Evolutionary conservation across 2,888 invertebrate species (phyloP).

Genomic region (Aspidiotus rigidus): DNA sequence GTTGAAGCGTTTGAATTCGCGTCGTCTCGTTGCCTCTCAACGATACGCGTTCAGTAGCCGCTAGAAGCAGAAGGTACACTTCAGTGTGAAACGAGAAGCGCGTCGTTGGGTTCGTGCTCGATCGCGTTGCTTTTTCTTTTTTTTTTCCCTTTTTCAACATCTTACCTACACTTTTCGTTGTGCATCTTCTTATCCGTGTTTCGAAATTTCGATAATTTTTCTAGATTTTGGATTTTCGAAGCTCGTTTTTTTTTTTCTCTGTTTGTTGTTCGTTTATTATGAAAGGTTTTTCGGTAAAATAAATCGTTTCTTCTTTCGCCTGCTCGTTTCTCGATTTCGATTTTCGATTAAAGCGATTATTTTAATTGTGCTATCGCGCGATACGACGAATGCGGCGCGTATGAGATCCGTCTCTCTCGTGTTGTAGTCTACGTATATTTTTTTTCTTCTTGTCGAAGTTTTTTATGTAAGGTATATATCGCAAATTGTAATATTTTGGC

Average conservation of each 20-base stretch:
- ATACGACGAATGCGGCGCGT: background rate
- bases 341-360: background rate
- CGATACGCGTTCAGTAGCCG: background rate
- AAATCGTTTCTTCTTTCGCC: background rate
- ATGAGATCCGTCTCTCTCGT: background rate
- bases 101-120: conserved; percentile 5
- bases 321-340: background rate
- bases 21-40: conserved; percentile 5
- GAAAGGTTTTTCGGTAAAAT: too few relatives aligned
- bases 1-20: conserved; percentile 5
- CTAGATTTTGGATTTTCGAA: background rate
- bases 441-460: background rate
- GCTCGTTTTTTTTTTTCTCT: too few relatives aligned
- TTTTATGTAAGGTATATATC: conserved; percentile 1
- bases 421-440: conserved; percentile 1
- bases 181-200: background rate
- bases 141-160: background rate
- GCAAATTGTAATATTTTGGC: conserved; percentile 22
- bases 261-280: too few relatives aligned
- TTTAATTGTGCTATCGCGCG: background rate
- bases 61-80: background rate
- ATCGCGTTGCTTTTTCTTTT: conserved; percentile 8
- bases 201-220: conserved; percentile 2
- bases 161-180: background rate
- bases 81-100: background rate